Conservation (phyloP, 1,140 invertebrate genomes). For the Cheumatopsyche charites region DNA sequence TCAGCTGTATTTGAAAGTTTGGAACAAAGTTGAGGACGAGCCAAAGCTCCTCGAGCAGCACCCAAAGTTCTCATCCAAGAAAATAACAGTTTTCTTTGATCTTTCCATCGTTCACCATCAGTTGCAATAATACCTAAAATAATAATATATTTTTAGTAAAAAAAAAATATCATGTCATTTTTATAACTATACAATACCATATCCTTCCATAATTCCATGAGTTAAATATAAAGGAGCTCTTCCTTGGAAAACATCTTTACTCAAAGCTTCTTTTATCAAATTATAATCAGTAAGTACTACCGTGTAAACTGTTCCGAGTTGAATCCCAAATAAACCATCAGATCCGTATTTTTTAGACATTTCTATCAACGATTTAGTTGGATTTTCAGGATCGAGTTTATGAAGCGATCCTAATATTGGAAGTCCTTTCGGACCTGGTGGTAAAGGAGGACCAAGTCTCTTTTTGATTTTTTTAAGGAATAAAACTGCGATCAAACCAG, state of each 20-base stretch:
- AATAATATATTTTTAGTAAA: conserved; percentile 1
- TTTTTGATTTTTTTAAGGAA: background rate
- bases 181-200: conserved; percentile 67
- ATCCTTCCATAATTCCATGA: conserved; percentile 84
- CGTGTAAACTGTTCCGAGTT: conserved; percentile 74
- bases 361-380: conserved; percentile 72
- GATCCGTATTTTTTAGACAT: conserved; percentile 71
- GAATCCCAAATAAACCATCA: conserved; percentile 67
- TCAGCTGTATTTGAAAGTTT: conserved; percentile 68
- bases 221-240: conserved; percentile 81
- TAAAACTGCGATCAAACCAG: background rate
- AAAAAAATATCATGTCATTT: background rate
- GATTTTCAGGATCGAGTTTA: conserved; percentile 68
- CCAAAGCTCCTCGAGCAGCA: conserved; percentile 69
- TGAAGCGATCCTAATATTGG: conserved; percentile 81
- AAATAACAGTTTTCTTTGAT: conserved; percentile 78
- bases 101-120: conserved; percentile 80
- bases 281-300: conserved; percentile 76
- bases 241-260: conserved; percentile 71
- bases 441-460: conserved; percentile 49
- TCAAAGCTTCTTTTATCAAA: conserved; percentile 71
- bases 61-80: conserved; percentile 77
- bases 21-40: conserved; percentile 68
- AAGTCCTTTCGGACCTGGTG: conserved; percentile 78
- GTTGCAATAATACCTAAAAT: conserved; percentile 79